phyloP scores from a whole-genome alignment of 2,888 invertebrate genomes.

The Charanyca ferruginea region DNA sequence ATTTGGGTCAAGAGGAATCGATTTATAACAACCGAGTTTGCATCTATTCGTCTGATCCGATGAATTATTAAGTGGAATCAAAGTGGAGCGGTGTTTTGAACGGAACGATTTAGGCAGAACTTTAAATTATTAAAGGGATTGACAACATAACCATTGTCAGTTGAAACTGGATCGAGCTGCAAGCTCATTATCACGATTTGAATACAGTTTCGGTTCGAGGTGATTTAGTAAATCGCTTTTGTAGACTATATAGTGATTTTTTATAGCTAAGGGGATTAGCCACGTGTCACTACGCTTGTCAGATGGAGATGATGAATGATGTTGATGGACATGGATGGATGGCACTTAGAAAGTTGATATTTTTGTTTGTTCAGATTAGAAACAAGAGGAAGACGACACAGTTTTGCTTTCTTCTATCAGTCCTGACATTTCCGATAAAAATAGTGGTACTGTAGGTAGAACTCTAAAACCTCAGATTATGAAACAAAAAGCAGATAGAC shows the following conservation, averaged over 20 bases:
- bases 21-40: conserved; percentile 72
- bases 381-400: no score
- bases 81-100: conserved; percentile 26
- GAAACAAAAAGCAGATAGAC: no score
- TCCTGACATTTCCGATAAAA: no score
- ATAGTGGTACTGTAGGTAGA: no score
- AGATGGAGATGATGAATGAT: neutral
- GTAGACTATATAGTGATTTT: neutral
- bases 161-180: conserved; percentile 8
- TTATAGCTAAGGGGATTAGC: neutral
- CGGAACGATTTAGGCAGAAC: conserved; percentile 19
- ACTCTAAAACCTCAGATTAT: no score
- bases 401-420: neutral
- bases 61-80: conserved; percentile 55
- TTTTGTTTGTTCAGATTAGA: no score
- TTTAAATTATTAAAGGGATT: conserved; percentile 40
- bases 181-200: neutral
- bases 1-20: conserved; percentile 89
- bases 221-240: neutral
- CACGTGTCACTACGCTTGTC: neutral
- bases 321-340: neutral
- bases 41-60: conserved; percentile 48
- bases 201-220: neutral
- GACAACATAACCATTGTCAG: conserved; percentile 11
- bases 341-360: no score